Evolutionary conservation across 1,140 invertebrate genomes (phyloP).

Genomic region (Bactericera cockerelli): DNA sequence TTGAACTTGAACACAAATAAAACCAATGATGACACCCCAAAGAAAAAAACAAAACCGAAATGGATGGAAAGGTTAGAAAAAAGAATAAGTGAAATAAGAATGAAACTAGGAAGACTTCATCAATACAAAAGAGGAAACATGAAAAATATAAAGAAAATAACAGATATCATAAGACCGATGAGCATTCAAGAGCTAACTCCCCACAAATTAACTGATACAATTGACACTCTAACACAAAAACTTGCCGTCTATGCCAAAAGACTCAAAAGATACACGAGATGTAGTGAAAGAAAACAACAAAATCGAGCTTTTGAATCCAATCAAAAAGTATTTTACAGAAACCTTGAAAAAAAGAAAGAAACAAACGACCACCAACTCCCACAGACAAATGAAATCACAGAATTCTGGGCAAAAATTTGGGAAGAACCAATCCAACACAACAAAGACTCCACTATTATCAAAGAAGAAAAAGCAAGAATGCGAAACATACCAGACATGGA

Average conservation of each 20-base stretch:
- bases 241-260: background rate
- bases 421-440: background rate
- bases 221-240: constrained; percentile 3
- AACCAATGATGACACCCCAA: too few species aligned
- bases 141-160: background rate
- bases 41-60: background rate
- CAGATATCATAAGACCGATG: background rate
- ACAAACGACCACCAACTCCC: background rate
- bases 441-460: background rate
- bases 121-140: background rate
- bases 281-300: background rate
- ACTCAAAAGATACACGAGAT: background rate
- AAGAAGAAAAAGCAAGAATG: background rate
- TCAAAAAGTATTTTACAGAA: constrained; percentile 5
- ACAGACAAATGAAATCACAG: background rate
- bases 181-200: background rate
- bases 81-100: background rate
- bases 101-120: background rate
- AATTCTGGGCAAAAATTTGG: background rate
- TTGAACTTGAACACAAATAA: too few species aligned
- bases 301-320: background rate
- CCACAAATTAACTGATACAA: background rate
- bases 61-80: background rate
- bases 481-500: background rate
- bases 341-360: background rate